Conservation (phyloP, 2,888 invertebrate genomes). For the Exocentrus adspersus region DNA sequence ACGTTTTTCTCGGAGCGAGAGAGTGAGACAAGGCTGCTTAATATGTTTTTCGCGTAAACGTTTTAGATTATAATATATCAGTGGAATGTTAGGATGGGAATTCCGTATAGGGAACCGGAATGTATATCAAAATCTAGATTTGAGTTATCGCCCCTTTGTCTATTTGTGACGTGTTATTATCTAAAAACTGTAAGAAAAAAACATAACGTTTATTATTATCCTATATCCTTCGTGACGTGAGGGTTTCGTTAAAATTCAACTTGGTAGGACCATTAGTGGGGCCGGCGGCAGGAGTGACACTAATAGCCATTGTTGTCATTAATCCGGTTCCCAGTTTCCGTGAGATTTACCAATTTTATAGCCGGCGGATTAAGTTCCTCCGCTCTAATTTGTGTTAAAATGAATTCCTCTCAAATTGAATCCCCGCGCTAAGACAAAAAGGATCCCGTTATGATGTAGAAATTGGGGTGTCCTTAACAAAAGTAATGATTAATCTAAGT, state of each 20-base stretch:
- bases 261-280: neutral
- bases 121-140: neutral
- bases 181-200: no score
- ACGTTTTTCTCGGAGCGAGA: neutral
- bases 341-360: constrained; percentile 13
- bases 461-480: constrained; percentile 17
- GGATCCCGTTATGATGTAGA: constrained; percentile 7
- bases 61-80: constrained; percentile 1
- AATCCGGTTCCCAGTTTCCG: neutral
- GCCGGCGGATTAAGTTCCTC: constrained; percentile 9
- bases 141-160: neutral
- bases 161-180: no score
- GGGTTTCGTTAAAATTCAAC: neutral
- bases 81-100: neutral
- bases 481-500: constrained; percentile 16
- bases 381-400: constrained; percentile 8
- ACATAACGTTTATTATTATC: no score
- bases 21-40: neutral
- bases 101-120: neutral
- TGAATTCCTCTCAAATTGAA: constrained; percentile 6
- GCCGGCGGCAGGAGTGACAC: neutral
- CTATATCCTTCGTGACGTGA: no score
- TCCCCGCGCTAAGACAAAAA: neutral
- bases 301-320: constrained; percentile 3
- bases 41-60: constrained; percentile 1